Evolutionary conservation across 1,140 invertebrate species (phyloP).

Genomic region (Zaprionus gabonicus): DNA sequence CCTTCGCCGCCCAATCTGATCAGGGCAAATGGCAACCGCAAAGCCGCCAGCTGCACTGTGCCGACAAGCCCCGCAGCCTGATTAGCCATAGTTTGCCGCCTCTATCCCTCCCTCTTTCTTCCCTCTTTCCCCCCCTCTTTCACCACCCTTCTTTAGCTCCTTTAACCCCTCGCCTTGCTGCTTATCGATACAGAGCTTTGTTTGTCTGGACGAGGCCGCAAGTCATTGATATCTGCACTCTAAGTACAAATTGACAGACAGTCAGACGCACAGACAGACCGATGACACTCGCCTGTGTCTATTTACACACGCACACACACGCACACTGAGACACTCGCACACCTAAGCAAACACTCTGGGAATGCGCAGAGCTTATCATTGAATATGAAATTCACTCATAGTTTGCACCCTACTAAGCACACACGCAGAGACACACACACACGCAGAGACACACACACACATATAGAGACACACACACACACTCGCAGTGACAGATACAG

Average conservation of each 20-base stretch:
- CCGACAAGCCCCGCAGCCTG: slow-evolving; percentile 1
- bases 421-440: neutral
- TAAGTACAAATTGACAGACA: slow-evolving; percentile 58
- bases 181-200: neutral
- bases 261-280: slow-evolving; percentile 44
- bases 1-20: neutral
- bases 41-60: slow-evolving; percentile 29
- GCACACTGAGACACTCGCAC: slow-evolving; percentile 1
- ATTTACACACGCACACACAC: slow-evolving; percentile 25
- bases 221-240: slow-evolving; percentile 60
- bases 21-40: slow-evolving; percentile 30
- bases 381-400: neutral
- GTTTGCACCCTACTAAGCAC: neutral
- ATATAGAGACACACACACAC: neutral
- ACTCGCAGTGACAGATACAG: neutral
- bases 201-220: slow-evolving; percentile 36
- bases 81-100: slow-evolving; percentile 6
- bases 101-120: neutral
- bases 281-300: slow-evolving; percentile 47
- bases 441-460: neutral
- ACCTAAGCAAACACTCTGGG: slow-evolving; percentile 26
- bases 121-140: too few relatives aligned
- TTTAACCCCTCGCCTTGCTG: too few relatives aligned
- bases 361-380: neutral
- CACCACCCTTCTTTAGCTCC: neutral